phyloP scores from a whole-genome alignment of 2,113 vertebrate genomes.

The Chiloscyllium plagiosum region DNA sequence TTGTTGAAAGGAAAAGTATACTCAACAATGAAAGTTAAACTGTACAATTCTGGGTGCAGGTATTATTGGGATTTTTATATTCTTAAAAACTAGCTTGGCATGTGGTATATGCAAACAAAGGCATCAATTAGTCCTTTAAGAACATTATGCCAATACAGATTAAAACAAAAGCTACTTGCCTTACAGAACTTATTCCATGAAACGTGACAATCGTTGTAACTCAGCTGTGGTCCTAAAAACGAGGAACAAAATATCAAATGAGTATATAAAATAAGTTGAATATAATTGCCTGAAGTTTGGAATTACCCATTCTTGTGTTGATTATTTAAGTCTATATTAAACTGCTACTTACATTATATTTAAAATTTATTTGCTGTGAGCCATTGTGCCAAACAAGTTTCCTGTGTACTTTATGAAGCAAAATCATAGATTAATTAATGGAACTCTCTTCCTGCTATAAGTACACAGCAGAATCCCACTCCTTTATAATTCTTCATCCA shows the following conservation, averaged over 20 bases:
- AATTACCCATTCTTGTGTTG: not conserved
- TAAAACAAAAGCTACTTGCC: conserved; percentile 52
- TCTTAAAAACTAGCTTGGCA: not conserved
- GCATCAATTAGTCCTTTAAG: not conserved
- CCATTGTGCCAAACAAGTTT: not conserved
- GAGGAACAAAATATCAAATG: conserved; percentile 23
- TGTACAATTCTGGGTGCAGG: not conserved
- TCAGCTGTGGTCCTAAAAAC: conserved; percentile 66
- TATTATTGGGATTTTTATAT: not conserved
- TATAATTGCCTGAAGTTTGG: not conserved
- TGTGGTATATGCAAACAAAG: not conserved
- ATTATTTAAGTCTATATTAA: not conserved
- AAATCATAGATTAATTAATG: not conserved
- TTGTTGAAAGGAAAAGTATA: not conserved
- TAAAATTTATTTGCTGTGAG: not conserved
- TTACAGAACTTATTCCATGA: conserved; percentile 94
- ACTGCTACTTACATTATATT: not conserved
- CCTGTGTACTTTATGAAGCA: not conserved
- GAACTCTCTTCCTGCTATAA: not conserved
- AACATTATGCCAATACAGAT: not conserved
- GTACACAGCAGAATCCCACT: not conserved
- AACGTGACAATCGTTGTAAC: conserved; percentile 74
- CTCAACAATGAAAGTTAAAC: not conserved
- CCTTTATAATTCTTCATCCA: not conserved
- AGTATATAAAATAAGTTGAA: not conserved